phyloP scores from a whole-genome alignment of 2,113 vertebrate species.

The Arvicanthis niloticus region DNA sequence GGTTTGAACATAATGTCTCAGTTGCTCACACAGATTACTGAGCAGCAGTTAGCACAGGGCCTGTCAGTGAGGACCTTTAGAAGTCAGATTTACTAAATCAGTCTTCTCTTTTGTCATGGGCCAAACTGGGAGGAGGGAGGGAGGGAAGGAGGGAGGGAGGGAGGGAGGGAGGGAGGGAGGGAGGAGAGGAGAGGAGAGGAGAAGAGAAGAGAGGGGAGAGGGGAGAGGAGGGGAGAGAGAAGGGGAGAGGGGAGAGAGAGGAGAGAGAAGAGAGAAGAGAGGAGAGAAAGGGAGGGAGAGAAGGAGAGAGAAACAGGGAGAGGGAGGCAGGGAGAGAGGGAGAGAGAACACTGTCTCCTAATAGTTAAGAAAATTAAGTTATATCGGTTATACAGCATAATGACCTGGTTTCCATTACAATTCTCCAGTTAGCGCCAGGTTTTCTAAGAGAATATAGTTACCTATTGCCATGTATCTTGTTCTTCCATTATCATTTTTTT shows the following conservation, averaged over 20 bases:
- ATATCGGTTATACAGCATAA: not conserved
- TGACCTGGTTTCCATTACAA: not conserved
- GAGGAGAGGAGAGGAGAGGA: too few relatives aligned
- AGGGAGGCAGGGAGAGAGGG: not conserved
- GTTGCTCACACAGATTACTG: not conserved
- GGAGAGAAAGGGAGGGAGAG: too few relatives aligned
- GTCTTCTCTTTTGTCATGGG: not conserved
- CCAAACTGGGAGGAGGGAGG: not conserved
- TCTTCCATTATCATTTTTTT: not conserved
- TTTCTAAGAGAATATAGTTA: not conserved
- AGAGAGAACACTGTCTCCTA: not conserved
- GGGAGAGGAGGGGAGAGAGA: not conserved
- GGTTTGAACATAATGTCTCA: not conserved
- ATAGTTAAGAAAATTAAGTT: slow-evolving; percentile 23
- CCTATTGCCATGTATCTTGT: not conserved
- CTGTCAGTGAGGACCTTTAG: not conserved
- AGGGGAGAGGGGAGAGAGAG: not conserved
- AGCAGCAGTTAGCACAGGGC: not conserved
- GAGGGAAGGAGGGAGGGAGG: not conserved
- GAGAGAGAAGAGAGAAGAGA: too few relatives aligned
- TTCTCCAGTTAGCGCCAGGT: not conserved
- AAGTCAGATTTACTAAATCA: not conserved
- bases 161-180: too few relatives aligned
- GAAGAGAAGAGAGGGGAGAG: too few relatives aligned
- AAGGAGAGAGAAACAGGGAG: not conserved